A percentile compares a stretch with the other conserved stretches of the same genome.
phyloP scores from a whole-genome alignment of 2,113 vertebrate genomes.

The Channa argus region DNA sequence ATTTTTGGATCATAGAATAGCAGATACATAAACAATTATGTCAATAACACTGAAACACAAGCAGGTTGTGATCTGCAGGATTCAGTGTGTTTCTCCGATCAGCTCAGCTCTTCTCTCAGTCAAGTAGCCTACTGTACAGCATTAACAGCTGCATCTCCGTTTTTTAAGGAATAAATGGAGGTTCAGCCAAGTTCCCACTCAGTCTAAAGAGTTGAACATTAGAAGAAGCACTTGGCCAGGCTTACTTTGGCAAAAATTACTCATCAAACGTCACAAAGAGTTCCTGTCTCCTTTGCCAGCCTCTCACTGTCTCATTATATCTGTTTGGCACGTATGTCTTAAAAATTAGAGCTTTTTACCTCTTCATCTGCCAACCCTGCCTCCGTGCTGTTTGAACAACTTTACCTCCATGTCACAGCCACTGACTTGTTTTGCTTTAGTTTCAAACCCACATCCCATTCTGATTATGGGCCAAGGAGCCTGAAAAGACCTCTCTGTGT shows the following conservation, averaged over 20 bases:
- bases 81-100: slow-evolving; percentile 6
- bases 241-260: slow-evolving; percentile 55
- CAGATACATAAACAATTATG: too few relatives aligned
- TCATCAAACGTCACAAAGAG: slow-evolving; percentile 51
- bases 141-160: slow-evolving; percentile 67
- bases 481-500: slow-evolving; percentile 75
- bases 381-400: slow-evolving; percentile 44
- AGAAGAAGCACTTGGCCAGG: slow-evolving; percentile 27
- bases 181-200: slow-evolving; percentile 64
- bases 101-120: slow-evolving; percentile 42
- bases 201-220: slow-evolving; percentile 37
- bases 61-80: neutral
- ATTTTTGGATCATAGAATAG: too few relatives aligned
- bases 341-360: slow-evolving; percentile 38
- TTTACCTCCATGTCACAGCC: slow-evolving; percentile 44
- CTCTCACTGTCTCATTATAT: slow-evolving; percentile 29
- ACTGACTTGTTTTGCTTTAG: slow-evolving; percentile 33
- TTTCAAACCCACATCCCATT: slow-evolving; percentile 75
- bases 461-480: slow-evolving; percentile 61
- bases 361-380: neutral
- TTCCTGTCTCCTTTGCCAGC: slow-evolving; percentile 35
- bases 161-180: slow-evolving; percentile 14
- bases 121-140: slow-evolving; percentile 6
- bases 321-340: slow-evolving; percentile 28
- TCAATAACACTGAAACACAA: neutral